Conservation (phyloP, 2,888 invertebrate species). For the Hirudinaria manillensis region DNA sequence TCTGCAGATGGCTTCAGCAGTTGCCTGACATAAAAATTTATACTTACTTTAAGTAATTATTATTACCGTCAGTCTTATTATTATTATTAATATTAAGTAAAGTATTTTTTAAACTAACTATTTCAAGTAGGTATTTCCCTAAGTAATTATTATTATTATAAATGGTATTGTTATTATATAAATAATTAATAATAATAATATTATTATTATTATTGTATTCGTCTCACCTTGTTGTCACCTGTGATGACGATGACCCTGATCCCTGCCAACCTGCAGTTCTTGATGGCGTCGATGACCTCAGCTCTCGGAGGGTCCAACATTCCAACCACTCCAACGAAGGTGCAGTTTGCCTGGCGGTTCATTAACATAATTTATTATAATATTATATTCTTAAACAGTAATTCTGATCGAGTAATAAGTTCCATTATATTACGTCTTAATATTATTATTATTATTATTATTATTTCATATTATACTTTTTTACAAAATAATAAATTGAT, state of each 20-base stretch:
- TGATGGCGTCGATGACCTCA: slow-evolving; percentile 80
- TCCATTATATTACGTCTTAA: too few species aligned
- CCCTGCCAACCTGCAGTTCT: slow-evolving; percentile 92
- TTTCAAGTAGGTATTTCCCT: too few species aligned
- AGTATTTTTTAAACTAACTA: too few species aligned
- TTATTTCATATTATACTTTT: too few species aligned
- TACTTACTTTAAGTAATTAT: neutral
- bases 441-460: too few species aligned
- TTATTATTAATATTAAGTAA: neutral
- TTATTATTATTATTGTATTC: neutral
- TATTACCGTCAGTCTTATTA: neutral
- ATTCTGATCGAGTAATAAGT: neutral
- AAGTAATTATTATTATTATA: neutral
- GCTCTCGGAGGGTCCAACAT: slow-evolving; percentile 99
- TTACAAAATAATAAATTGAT: too few species aligned
- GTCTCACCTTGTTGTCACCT: slow-evolving; percentile 87
- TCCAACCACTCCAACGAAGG: slow-evolving; percentile 96
- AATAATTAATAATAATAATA: neutral
- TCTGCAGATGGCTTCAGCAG: slow-evolving; percentile 99
- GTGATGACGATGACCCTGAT: slow-evolving; percentile 99
- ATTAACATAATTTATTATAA: neutral
- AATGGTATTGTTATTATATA: neutral
- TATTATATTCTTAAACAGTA: neutral
- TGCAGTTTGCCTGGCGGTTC: slow-evolving; percentile 67
- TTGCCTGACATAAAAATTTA: slow-evolving; percentile 60